A percentile compares a stretch with the other conserved stretches of the same genome.
Evolutionary conservation across 2,113 vertebrate genomes (phyloP).

Genomic region (Caloenas nicobarica): DNA sequence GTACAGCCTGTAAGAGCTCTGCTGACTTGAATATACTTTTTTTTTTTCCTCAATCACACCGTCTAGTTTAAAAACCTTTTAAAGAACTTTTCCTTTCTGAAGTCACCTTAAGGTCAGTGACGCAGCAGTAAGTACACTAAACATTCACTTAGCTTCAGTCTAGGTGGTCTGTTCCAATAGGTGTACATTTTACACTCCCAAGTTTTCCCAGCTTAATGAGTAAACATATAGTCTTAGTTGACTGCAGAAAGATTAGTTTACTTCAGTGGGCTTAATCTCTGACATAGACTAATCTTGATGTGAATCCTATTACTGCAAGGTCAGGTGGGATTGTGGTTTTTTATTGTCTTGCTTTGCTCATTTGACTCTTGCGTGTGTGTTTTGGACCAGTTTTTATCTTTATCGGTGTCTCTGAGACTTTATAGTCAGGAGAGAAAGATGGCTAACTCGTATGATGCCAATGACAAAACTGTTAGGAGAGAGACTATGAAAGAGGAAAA

Average conservation of each 20-base stretch:
- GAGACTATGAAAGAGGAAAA: neutral
- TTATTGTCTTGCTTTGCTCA: neutral
- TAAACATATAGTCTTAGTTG: neutral
- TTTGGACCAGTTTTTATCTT: neutral
- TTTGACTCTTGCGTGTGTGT: neutral
- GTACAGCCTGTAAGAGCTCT: neutral
- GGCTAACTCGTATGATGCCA: neutral
- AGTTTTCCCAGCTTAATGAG: neutral
- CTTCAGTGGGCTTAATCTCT: slow-evolving; percentile 31
- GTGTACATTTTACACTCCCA: neutral
- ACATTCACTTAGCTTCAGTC: neutral
- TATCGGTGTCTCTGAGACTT: neutral
- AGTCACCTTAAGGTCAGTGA: neutral
- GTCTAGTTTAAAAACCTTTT: neutral
- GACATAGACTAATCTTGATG: slow-evolving; percentile 59
- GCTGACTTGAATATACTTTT: neutral
- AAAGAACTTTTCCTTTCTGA: neutral
- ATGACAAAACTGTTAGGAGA: neutral
- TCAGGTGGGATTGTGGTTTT: slow-evolving; percentile 41
- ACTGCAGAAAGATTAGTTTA: slow-evolving; percentile 47
- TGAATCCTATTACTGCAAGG: slow-evolving; percentile 73
- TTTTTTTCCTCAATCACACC: neutral
- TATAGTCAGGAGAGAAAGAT: neutral
- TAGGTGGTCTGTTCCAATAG: neutral
- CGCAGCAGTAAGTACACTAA: neutral